Conservation (phyloP, 2,797 vertebrate species). For the Acrossocheilus wenchowensis region DNA sequence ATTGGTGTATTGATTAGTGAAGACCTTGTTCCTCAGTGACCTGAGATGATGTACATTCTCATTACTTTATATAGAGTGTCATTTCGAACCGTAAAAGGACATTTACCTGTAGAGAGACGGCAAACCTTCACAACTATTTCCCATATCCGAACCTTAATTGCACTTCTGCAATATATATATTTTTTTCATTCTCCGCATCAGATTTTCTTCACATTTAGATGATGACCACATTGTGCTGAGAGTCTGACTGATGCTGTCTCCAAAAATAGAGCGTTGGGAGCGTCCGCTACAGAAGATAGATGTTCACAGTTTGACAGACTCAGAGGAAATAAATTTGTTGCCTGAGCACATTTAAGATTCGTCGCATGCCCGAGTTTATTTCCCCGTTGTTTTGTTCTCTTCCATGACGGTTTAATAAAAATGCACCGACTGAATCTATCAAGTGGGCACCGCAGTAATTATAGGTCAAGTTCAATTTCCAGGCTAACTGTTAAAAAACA, state of each 20-base stretch:
- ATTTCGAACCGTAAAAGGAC: not conserved
- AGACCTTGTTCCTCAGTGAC: constrained; percentile 38
- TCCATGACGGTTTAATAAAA: constrained; percentile 36
- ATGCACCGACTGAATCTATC: constrained; percentile 26
- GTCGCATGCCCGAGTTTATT: constrained; percentile 37
- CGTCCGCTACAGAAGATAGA: constrained; percentile 35
- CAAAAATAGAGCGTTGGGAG: constrained; percentile 32
- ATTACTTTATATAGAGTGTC: constrained; percentile 4
- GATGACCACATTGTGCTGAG: constrained; percentile 28
- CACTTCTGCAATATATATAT: not conserved
- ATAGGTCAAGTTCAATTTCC: constrained; percentile 49
- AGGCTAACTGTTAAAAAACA: constrained; percentile 34
- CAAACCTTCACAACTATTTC: not conserved
- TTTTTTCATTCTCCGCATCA: not conserved
- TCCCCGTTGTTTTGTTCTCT: constrained; percentile 47
- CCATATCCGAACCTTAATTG: constrained; percentile 12
- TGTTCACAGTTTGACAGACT: constrained; percentile 42
- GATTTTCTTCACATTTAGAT: constrained; percentile 5
- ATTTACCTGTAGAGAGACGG: not conserved
- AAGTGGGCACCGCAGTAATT: constrained; percentile 33
- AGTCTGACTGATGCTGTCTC: constrained; percentile 20
- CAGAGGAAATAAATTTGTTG: constrained; percentile 47
- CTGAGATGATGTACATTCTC: constrained; percentile 24
- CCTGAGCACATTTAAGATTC: constrained; percentile 47
- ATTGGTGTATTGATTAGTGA: constrained; percentile 28